These are phyloP conservation scores for Mionectes macconnelli DNA, from an alignment of 2,113 vertebrate genomes.

Conservation along the genomic window DNA sequence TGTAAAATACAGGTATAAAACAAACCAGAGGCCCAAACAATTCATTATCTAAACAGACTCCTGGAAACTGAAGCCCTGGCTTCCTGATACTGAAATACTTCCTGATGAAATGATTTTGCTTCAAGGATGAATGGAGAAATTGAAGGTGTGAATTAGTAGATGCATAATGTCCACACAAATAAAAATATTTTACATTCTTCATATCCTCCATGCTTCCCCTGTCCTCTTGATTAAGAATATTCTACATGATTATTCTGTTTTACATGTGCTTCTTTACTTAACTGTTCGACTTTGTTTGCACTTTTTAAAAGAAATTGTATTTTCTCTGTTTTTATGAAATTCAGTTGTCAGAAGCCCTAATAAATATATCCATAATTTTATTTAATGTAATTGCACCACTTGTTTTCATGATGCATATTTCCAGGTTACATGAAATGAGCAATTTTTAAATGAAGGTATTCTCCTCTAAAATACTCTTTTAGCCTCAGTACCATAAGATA, in stretches of 20 bases:
- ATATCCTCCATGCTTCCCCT: not conserved
- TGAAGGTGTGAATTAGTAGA: not conserved
- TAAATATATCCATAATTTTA: not conserved
- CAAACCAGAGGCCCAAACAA: not conserved
- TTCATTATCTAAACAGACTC: not conserved
- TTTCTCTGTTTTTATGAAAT: not conserved
- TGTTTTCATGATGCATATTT: not conserved
- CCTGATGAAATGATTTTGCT: not conserved
- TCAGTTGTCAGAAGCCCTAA: not conserved
- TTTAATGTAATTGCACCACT: not conserved
- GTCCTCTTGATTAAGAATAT: not conserved
- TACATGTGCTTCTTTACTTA: not conserved
- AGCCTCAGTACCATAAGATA: not conserved
- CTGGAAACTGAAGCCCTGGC: not conserved
- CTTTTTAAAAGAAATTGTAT: not conserved
- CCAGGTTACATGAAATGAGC: not conserved
- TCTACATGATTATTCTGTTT: not conserved
- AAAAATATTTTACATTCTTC: not conserved
- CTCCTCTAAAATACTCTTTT: not conserved
- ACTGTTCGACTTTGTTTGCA: not conserved
- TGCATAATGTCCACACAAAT: not conserved
- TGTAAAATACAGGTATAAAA: not conserved
- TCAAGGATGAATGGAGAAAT: not conserved
- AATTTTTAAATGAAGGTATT: not conserved
- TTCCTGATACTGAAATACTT: not conserved